phyloP scores from a whole-genome alignment of 2,113 vertebrate species.

The Astur gentilis region DNA sequence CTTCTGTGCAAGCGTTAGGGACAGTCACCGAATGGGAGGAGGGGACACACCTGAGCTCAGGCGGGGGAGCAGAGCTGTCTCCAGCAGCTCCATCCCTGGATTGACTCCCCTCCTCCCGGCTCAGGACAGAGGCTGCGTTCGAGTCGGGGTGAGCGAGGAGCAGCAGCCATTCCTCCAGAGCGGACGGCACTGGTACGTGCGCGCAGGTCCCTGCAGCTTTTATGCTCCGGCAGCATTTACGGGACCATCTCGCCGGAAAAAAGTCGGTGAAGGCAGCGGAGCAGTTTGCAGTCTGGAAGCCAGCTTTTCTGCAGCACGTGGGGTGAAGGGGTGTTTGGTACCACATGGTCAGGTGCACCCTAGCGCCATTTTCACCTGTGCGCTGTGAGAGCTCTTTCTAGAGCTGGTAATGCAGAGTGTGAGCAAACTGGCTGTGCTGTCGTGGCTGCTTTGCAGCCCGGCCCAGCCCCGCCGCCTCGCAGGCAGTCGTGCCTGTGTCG shows the following conservation, averaged over 20 bases:
- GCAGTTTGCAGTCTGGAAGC: background rate
- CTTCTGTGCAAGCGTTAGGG: background rate
- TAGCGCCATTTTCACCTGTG: background rate
- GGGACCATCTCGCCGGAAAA: background rate
- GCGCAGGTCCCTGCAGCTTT: background rate
- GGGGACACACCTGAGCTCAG: background rate
- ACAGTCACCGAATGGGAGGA: accelerated
- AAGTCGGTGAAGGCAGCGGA: accelerated
- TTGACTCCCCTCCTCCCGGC: background rate
- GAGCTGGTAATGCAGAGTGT: background rate
- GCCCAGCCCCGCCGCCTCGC: background rate
- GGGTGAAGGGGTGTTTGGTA: background rate
- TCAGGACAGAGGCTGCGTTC: background rate
- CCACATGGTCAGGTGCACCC: accelerated
- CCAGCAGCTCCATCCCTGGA: background rate
- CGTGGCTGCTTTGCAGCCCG: background rate
- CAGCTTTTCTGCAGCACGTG: background rate
- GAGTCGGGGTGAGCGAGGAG: accelerated
- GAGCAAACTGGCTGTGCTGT: background rate
- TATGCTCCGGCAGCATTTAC: background rate
- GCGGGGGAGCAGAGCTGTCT: background rate
- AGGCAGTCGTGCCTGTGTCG: background rate
- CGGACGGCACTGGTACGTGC: accelerated
- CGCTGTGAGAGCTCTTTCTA: background rate
- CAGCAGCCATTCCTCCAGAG: accelerated